Conservation (phyloP, 2,797 vertebrate species). For the Danio tinwini region DNA sequence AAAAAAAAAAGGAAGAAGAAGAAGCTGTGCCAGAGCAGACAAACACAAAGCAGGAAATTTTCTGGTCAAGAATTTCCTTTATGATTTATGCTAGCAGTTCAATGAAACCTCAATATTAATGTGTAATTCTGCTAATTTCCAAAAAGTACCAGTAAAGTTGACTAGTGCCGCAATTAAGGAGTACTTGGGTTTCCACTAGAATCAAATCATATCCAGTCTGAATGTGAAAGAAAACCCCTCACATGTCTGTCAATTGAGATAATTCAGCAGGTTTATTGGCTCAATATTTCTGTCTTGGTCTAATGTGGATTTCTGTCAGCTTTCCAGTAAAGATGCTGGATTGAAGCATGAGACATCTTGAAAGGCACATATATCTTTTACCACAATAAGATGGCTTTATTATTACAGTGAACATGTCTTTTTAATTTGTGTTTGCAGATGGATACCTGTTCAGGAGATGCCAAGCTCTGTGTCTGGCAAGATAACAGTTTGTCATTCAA, state of each 20-base stretch:
- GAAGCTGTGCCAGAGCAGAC: not conserved
- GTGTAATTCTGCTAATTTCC: constrained; percentile 68
- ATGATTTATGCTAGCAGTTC: not conserved
- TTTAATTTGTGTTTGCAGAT: constrained; percentile 66
- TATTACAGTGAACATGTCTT: constrained; percentile 68
- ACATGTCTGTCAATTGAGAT: constrained; percentile 57
- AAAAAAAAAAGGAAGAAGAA: not conserved
- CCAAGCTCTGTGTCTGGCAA: constrained; percentile 60
- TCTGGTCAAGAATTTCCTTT: not conserved
- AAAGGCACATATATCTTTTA: constrained; percentile 27
- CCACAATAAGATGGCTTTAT: constrained; percentile 54
- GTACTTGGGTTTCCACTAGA: constrained; percentile 70
- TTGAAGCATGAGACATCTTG: constrained; percentile 48
- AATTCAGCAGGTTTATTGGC: constrained; percentile 61
- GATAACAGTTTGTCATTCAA: constrained; percentile 56
- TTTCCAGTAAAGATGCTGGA: constrained; percentile 44
- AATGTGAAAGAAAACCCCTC: constrained; percentile 57
- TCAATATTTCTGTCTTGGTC: constrained; percentile 2
- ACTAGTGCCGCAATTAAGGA: constrained; percentile 61
- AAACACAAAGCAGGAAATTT: not conserved
- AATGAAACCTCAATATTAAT: not conserved
- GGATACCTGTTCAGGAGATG: constrained; percentile 59
- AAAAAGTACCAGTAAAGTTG: constrained; percentile 66
- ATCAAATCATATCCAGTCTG: constrained; percentile 69
- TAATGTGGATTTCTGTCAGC: constrained; percentile 43